phyloP scores from a whole-genome alignment of 2,113 vertebrate species.

The Apistogramma diplotaenia region DNA sequence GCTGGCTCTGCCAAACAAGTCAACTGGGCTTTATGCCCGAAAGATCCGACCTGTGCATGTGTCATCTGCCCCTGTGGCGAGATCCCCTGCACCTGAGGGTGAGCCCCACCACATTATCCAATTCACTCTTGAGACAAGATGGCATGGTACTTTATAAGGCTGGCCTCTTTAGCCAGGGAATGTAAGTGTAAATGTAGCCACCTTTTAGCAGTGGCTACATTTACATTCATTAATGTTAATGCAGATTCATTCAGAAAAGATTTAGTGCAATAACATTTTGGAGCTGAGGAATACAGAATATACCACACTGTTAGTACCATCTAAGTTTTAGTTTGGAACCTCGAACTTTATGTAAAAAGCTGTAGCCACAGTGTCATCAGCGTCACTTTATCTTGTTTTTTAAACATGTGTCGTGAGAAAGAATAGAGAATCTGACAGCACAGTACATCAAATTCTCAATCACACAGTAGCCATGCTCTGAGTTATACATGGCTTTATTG shows the following conservation, averaged over 20 bases:
- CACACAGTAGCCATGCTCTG: neutral
- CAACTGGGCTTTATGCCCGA: slow-evolving; percentile 53
- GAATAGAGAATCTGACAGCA: neutral
- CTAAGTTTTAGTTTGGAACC: neutral
- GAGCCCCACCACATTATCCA: slow-evolving; percentile 53
- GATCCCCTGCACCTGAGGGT: slow-evolving; percentile 31
- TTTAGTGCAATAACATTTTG: neutral
- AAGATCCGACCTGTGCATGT: slow-evolving; percentile 34
- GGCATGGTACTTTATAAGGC: slow-evolving; percentile 2
- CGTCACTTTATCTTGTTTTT: neutral
- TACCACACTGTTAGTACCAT: neutral
- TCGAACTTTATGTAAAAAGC: neutral
- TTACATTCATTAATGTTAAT: neutral
- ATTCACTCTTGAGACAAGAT: slow-evolving; percentile 24
- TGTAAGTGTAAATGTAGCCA: neutral
- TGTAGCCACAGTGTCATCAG: neutral
- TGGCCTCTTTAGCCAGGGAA: neutral
- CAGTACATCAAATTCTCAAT: neutral
- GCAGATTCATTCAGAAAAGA: neutral
- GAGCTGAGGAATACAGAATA: neutral
- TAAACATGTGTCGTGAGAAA: neutral
- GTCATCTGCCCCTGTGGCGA: slow-evolving; percentile 43
- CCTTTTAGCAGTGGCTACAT: neutral
- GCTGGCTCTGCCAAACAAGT: slow-evolving; percentile 45
- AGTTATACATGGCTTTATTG: neutral